Evolutionary conservation across 2,888 invertebrate genomes (phyloP).

Genomic region (Dasypolia templi): DNA sequence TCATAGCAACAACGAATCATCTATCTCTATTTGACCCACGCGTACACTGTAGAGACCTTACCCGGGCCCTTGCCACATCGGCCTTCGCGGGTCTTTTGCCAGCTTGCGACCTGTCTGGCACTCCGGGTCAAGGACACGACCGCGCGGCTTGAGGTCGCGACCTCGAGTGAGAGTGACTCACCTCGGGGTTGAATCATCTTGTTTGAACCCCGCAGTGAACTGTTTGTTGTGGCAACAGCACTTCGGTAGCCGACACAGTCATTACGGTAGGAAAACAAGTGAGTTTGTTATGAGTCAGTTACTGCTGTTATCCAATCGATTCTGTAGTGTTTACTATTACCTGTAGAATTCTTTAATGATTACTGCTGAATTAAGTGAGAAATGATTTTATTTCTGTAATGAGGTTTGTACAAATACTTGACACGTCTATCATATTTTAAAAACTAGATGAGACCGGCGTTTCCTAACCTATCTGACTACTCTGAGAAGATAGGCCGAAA

Average conservation of each 20-base stretch:
- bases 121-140: conserved; percentile 36
- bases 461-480: too few species aligned
- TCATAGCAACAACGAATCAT: not conserved
- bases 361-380: not conserved
- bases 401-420: too few species aligned
- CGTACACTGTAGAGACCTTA: not conserved
- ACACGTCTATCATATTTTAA: too few species aligned
- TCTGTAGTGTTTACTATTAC: conserved; percentile 17
- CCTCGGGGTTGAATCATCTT: conserved; percentile 46
- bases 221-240: conserved; percentile 44
- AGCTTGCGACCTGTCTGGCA: conserved; percentile 7
- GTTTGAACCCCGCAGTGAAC: conserved; percentile 6
- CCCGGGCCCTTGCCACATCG: not conserved
- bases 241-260: conserved; percentile 5
- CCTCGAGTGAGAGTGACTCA: conserved; percentile 32
- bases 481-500: too few species aligned
- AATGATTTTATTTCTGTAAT: too few species aligned
- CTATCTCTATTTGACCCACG: not conserved
- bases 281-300: not conserved
- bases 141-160: conserved; percentile 14
- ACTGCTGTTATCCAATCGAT: not conserved
- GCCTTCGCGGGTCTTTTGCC: not conserved
- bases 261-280: conserved; percentile 1
- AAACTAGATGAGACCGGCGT: too few species aligned
- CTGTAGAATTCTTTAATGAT: not conserved